Base-by-base conservation (phyloP, 2,113 vertebrate genomes). In the Centrocercus urophasianus region DNA sequence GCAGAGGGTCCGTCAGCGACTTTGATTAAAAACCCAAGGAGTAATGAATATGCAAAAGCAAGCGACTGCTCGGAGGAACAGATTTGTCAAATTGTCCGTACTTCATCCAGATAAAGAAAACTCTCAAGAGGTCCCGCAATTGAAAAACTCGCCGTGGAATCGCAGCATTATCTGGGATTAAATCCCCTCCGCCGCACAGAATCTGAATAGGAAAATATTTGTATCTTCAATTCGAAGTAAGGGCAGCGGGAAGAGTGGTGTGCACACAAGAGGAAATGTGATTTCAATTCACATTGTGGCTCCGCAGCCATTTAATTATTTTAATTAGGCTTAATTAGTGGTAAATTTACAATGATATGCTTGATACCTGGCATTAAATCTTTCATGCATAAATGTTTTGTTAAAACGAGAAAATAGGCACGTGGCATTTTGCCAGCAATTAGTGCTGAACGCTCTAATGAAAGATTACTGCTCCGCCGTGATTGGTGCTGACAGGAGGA, bases 251-350 rank as follows among this genome's bases (percentile, higher is more conserved):
- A 73, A 89, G 69, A 84, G 83, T 50, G 95, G 93, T 27, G 71
- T 96, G 94, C 96, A 65, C 97, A 90, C 89, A 91, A 25, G 81
- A 91, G 95, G 97, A 96, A 83, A 95, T n/a, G 96, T 70, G 97
- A 98, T 98, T 98, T 97, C 94, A 97, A 98, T 98, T 98, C 97
- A 96, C 97, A 95, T 97, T 95, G 97, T 98, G 98, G 97, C 98
- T 98, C 98, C 69, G 78, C 98, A 98, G 98, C 98, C 98, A 98
- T 99, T 99, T 98, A 98, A 98, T 98, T 97, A 98, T 99, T 99
- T 99, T 99, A 99, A 99, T 99, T 98, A 99, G 98, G 98, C 98
- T 97, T 99, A 99, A 99, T 99, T 99, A 99, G 98, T 98, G 98
- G 98, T 98, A 98, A 98, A 98, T 99, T 99, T 99, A 99, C 98